These are phyloP conservation scores for Altica lythri DNA, from an alignment of 2,888 invertebrate genomes.

Conservation along the genomic window DNA sequence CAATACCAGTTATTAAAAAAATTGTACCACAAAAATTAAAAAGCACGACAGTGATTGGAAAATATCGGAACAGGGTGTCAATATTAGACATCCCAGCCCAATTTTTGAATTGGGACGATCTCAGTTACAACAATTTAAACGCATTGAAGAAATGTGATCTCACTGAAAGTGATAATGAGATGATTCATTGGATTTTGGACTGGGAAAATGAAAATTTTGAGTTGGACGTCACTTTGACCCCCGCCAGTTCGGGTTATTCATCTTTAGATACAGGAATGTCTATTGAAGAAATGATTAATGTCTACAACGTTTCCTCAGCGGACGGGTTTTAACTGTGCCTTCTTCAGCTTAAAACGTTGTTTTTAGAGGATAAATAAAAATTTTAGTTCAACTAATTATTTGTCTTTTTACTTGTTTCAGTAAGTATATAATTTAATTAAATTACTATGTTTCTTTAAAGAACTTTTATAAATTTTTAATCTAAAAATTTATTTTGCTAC, in stretches of 20 bases:
- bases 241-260: constrained; percentile 28
- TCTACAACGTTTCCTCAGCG: constrained; percentile 15
- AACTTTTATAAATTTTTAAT: too few relatives aligned
- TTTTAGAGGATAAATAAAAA: background rate
- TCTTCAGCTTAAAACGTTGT: constrained; percentile 2
- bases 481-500: too few relatives aligned
- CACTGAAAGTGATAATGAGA: constrained; percentile 29
- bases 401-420: too few relatives aligned
- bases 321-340: constrained; percentile 7
- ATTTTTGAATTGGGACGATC: constrained; percentile 25
- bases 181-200: constrained; percentile 37
- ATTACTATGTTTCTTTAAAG: too few relatives aligned
- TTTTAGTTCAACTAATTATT: too few relatives aligned
- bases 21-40: constrained; percentile 17
- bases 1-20: constrained; percentile 22
- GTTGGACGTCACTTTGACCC: constrained; percentile 13
- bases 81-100: constrained; percentile 33
- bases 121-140: constrained; percentile 10
- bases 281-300: constrained; percentile 20
- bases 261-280: constrained; percentile 25
- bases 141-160: constrained; percentile 21
- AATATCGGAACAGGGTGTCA: constrained; percentile 24
- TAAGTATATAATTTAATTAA: too few relatives aligned
- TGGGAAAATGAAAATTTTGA: constrained; percentile 22
- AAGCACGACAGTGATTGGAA: constrained; percentile 19